Conservation (phyloP, 2,888 invertebrate genomes). For the Busseola fusca region DNA sequence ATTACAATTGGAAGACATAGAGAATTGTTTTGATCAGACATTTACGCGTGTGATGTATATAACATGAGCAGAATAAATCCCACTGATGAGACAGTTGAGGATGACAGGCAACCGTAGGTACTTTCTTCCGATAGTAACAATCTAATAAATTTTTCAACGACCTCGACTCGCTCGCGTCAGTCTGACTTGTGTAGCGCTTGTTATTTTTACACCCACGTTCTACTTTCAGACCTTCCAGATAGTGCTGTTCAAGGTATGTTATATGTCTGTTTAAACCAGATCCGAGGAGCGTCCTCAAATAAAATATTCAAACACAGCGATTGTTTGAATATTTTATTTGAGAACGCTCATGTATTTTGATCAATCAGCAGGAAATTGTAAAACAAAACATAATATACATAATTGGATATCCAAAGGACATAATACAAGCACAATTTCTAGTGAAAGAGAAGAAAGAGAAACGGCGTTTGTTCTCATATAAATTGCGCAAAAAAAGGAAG, state of each 20-base stretch:
- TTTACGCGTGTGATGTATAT: conserved; percentile 28
- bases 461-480: conserved; percentile 18
- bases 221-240: conserved; percentile 28
- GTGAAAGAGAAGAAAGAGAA: conserved; percentile 23
- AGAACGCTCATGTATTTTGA: neutral
- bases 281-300: neutral
- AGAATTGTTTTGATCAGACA: conserved; percentile 41
- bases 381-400: conserved; percentile 14
- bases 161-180: conserved; percentile 15
- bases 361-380: conserved; percentile 11
- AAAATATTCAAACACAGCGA: conserved; percentile 24
- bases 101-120: conserved; percentile 12
- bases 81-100: conserved; percentile 28
- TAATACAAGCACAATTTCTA: conserved; percentile 24
- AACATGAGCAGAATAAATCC: conserved; percentile 42
- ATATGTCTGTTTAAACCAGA: conserved; percentile 1
- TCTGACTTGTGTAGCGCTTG: conserved; percentile 25
- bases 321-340: too few species aligned
- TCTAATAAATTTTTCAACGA: conserved; percentile 51
- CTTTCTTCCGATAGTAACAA: conserved; percentile 40
- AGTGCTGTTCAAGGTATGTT: conserved; percentile 20
- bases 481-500: conserved; percentile 51
- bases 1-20: conserved; percentile 51
- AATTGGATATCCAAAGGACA: conserved; percentile 11
- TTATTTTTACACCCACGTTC: conserved; percentile 50